These are phyloP conservation scores for Saccostrea cuccullata DNA, from an alignment of 1,140 invertebrate genomes.

Conservation along the genomic window DNA sequence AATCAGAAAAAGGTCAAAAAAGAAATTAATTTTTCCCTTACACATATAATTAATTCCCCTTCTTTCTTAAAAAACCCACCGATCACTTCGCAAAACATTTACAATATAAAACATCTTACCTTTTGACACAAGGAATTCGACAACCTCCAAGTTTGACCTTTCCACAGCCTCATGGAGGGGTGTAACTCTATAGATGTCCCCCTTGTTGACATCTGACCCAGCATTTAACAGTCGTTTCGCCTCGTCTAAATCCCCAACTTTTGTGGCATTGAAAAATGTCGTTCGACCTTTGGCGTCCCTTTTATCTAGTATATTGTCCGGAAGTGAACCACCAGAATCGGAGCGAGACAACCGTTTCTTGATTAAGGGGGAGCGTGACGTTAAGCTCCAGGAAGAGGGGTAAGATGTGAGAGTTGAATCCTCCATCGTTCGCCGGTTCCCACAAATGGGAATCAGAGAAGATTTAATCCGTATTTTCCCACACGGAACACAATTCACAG, in stretches of 20 bases:
- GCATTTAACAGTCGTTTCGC: slow-evolving; percentile 43
- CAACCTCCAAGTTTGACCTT: slow-evolving; percentile 45
- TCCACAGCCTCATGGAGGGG: slow-evolving; percentile 51
- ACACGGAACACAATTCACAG: neutral
- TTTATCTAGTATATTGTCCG: slow-evolving; percentile 28
- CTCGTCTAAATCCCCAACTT: slow-evolving; percentile 38
- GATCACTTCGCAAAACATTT: too few species aligned
- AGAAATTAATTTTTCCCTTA: too few species aligned
- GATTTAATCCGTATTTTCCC: neutral
- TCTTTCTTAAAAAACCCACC: too few species aligned
- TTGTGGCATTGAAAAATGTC: slow-evolving; percentile 44
- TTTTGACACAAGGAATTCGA: slow-evolving; percentile 40
- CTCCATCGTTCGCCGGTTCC: neutral
- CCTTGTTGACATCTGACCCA: slow-evolving; percentile 42
- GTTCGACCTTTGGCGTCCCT: slow-evolving; percentile 53
- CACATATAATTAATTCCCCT: too few species aligned
- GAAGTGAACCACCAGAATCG: slow-evolving; percentile 27
- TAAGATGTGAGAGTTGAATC: neutral
- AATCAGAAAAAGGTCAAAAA: too few species aligned
- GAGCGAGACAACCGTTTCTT: slow-evolving; percentile 24
- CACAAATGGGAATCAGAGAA: neutral
- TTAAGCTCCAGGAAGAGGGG: slow-evolving; percentile 53
- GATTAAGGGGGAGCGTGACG: slow-evolving; percentile 46
- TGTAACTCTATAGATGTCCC: slow-evolving; percentile 47
- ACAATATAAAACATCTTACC: slow-evolving; percentile 11